Base-by-base conservation (phyloP, 2,797 vertebrate genomes). In the Masticophis lateralis region DNA sequence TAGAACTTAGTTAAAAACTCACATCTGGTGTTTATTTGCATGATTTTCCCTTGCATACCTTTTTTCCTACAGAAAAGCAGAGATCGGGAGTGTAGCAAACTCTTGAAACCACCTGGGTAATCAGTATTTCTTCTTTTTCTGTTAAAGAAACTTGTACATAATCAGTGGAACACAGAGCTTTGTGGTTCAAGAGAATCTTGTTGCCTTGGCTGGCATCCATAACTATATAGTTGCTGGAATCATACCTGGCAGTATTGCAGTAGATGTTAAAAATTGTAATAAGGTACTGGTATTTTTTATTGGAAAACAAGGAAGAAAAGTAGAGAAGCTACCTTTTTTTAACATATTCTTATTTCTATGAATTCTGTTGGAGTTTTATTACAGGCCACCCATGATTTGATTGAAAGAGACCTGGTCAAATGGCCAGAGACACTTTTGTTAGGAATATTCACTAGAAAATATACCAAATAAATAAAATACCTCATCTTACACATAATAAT, bases 31-130 rank as follows among this genome's bases (percentile, higher is more conserved):
- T 94, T 94, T 92, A 95, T 13, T 88, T 61, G n/a, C 59, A 60
- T 87, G 32, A 57, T 89, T 86, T 94, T 91, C 55, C 55, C 5
- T 16, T 93, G 87, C 16, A 92, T 0, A 92, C 89, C 10, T 74
- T 74, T 74, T 0, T 95, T 14, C 94, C 83, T 91, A 66, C 94
- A 92, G 43, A 87, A 83, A 63, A 93, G 5, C 57, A 90, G 14
- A 7, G 69, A 89, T 92, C 61, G 63, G 60, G 66, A 63, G 79
- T 95, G 37, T 92, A 94, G 86, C n/a, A 57, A 55, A 91, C 14
- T 93, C 43, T 95, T 51, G 93, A 94, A 93, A n/a, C 59, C 74
- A 92, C 13, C 9, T 13, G 18, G 74, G 9, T 94, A 95, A 95
- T 94, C 51, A 93, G 55, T 87, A 59, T 43, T 1, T 28, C 90